A percentile compares a stretch with the other conserved stretches of the same genome.
phyloP scores from a whole-genome alignment of 2,797 vertebrate species.

The Rallus crepitans region DNA sequence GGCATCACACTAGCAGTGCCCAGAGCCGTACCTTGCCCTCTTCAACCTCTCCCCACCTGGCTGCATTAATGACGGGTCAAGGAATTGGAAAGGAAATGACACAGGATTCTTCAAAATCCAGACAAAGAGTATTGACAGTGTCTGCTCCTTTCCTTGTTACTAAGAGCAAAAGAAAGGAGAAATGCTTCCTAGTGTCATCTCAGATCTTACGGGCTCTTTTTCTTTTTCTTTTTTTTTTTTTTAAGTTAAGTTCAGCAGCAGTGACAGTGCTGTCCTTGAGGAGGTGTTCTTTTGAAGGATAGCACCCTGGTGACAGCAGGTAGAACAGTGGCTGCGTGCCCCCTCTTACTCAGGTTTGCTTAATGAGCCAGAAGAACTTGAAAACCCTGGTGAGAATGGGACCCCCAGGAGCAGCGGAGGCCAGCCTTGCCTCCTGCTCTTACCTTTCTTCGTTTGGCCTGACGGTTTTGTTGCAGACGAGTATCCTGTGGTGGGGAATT shows the following conservation, averaged over 20 bases:
- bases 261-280: conserved; percentile 65
- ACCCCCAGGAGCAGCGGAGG: conserved; percentile 58
- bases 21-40: neutral
- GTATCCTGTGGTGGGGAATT: conserved; percentile 8
- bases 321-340: conserved; percentile 26
- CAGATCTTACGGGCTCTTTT: neutral
- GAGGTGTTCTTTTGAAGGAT: conserved; percentile 70
- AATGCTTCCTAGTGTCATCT: neutral
- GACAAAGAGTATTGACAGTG: neutral
- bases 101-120: neutral
- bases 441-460: conserved; percentile 68
- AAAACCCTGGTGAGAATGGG: conserved; percentile 49
- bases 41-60: neutral
- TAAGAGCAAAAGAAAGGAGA: conserved; percentile 7
- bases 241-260: conserved; percentile 39
- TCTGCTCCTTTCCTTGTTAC: neutral
- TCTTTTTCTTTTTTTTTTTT: neutral
- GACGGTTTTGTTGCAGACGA: conserved; percentile 46
- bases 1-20: neutral
- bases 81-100: neutral
- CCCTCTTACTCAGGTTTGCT: conserved; percentile 59
- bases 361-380: conserved; percentile 73
- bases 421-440: conserved; percentile 14
- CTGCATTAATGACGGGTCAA: neutral
- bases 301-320: conserved; percentile 66